Evolutionary conservation across 2,888 invertebrate genomes (phyloP), one percentile per base, ranked within the genome.

Genomic region (Synergus japonicus): DNA sequence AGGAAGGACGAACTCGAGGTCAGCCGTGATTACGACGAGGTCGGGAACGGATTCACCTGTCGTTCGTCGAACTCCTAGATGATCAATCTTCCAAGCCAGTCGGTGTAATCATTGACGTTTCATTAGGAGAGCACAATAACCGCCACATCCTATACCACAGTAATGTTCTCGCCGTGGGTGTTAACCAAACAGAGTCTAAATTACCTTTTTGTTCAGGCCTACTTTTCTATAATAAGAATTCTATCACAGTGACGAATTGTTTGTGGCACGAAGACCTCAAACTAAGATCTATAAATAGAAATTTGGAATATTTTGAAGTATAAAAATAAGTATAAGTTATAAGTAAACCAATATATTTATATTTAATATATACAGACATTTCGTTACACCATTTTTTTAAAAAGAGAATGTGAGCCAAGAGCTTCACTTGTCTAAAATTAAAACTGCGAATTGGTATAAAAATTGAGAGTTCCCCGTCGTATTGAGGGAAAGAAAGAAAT

Each of bases 81-180:
- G 82, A 86, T 86, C 81, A 85, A 86, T 86, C 85, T 84, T 85
- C 78, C 58, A 63, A 66, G 80, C 77, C 73, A 78, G 76, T 49
- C 43, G 58, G 67, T 80, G 69, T 79, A 82, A 82, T 84, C 83
- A 84, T 83, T 80, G 86, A 81, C 83, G 82, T 85, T 86, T 85
- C 83, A 86, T 84, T 85, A 84, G 78, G 82, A 81, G 77, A 65
- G 79, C 66, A 78, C 79, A 80, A 83, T 81, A 81, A 82, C 73
- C 65, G 78, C 69, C 4, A 69, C 46, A 67, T 67, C 44, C 67
- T 43, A 13, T 22, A 67, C 41, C 18, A 44, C 78, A 64, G 22
- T 60, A 29, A 22, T 64, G 41, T 44, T 63, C 58, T 76, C 22
- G 18, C 64, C 18, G 44, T 76, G 76, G 76, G 64, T 64, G 63